These are phyloP conservation scores for Enoplosus armatus DNA, from an alignment of 2,797 vertebrate species.

Conservation along the genomic window DNA sequence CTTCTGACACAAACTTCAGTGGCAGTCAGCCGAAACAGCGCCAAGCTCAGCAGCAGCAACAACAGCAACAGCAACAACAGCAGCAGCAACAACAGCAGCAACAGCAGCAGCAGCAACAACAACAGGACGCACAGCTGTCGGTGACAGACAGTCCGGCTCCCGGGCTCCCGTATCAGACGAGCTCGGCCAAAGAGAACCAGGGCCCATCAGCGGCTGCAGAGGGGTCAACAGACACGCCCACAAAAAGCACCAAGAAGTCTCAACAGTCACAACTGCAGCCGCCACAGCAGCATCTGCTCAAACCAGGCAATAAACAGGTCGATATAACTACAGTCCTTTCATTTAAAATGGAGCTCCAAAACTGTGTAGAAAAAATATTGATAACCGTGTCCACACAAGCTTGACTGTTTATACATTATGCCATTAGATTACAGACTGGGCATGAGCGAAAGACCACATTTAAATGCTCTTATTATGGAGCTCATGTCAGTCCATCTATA, in stretches of 20 bases:
- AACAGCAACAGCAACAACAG: neutral
- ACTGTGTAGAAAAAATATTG: neutral
- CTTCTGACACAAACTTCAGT: conserved; percentile 89
- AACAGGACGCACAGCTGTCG: conserved; percentile 79
- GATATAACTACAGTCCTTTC: neutral
- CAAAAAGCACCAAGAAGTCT: conserved; percentile 82
- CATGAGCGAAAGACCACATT: neutral
- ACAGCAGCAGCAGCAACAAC: conserved; percentile 40
- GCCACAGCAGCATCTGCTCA: conserved; percentile 87
- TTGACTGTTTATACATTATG: neutral
- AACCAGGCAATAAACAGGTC: conserved; percentile 94
- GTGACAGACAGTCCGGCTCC: conserved; percentile 87
- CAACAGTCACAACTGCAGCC: conserved; percentile 80
- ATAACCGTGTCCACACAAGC: neutral
- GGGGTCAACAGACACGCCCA: conserved; percentile 79
- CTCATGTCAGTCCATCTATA: neutral
- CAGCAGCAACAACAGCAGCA: neutral
- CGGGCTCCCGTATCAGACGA: conserved; percentile 87
- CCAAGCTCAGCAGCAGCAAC: conserved; percentile 57
- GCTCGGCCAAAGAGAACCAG: conserved; percentile 83
- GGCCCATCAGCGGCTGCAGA: conserved; percentile 67
- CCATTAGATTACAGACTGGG: neutral
- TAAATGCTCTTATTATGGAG: neutral
- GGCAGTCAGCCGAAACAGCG: conserved; percentile 76
- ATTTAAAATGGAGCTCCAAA: neutral